Conservation (phyloP, 2,888 invertebrate genomes). For the Graphium colonna region DNA sequence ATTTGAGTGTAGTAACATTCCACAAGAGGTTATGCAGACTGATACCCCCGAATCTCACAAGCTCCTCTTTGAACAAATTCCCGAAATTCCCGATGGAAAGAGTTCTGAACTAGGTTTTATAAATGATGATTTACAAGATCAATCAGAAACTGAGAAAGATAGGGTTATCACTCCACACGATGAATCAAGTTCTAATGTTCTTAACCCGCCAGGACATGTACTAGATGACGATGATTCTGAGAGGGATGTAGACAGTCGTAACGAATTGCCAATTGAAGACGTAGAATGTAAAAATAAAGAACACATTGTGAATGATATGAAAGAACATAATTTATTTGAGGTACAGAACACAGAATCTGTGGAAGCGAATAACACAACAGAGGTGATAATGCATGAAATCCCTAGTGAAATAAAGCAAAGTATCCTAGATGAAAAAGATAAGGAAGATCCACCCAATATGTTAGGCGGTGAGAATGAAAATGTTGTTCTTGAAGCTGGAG, state of each 20-base stretch:
- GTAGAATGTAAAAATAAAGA: not conserved
- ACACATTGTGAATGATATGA: constrained; percentile 13
- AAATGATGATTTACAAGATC: constrained; percentile 60
- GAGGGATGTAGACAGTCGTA: constrained; percentile 17
- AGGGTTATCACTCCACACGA: constrained; percentile 55
- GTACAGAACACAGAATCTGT: constrained; percentile 24
- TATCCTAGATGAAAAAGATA: constrained; percentile 3
- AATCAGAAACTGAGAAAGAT: constrained; percentile 61
- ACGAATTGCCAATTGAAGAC: constrained; percentile 27
- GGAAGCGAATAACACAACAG: constrained; percentile 29
- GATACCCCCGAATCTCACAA: constrained; percentile 76
- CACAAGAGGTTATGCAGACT: constrained; percentile 58
- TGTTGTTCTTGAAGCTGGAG: constrained; percentile 18
- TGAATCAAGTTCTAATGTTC: constrained; percentile 30
- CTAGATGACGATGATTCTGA: constrained; percentile 24
- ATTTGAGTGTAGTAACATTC: constrained; percentile 52
- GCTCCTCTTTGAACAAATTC: constrained; percentile 71
- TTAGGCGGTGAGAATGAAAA: not conserved
- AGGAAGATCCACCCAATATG: constrained; percentile 3
- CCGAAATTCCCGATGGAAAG: constrained; percentile 74
- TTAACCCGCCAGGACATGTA: constrained; percentile 22
- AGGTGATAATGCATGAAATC: constrained; percentile 29
- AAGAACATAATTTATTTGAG: constrained; percentile 31
- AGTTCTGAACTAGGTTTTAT: constrained; percentile 69
- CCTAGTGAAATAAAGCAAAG: constrained; percentile 4